Percentiles rank a stretch among this genome's conserved stretches.
phyloP scores from a whole-genome alignment of 2,797 vertebrate genomes.

The Acanthis flammea region DNA sequence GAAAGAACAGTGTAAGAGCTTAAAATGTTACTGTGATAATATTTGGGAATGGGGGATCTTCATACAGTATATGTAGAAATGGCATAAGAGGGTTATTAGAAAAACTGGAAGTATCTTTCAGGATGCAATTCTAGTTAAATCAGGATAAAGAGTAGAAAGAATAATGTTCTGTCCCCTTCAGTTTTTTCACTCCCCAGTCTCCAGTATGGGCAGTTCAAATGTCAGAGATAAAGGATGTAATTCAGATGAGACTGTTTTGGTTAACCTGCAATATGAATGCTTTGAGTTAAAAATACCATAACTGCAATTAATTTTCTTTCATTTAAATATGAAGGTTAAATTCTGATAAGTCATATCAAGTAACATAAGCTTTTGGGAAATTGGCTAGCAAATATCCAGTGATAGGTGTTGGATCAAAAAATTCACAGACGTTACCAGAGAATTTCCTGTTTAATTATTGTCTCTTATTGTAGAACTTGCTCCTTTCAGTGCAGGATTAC shows the following conservation, averaged over 20 bases:
- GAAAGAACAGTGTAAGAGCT: neutral
- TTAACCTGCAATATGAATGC: neutral
- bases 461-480: neutral
- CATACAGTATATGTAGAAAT: neutral
- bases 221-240: neutral
- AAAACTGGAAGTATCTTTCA: neutral
- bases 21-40: neutral
- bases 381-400: neutral
- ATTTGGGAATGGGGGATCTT: neutral
- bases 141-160: neutral
- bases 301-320: neutral
- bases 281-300: neutral
- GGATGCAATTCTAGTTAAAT: neutral
- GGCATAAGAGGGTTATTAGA: neutral
- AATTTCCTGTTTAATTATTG: neutral
- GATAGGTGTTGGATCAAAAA: neutral
- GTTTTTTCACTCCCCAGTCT: neutral
- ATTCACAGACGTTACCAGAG: neutral
- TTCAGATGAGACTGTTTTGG: neutral
- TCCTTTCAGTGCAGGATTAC: neutral
- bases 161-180: neutral
- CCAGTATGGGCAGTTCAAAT: neutral
- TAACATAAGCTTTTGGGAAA: neutral
- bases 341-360: neutral
- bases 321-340: neutral